Evolutionary conservation across 1,140 invertebrate genomes (phyloP).

Genomic region (Trichoplusia ni): DNA sequence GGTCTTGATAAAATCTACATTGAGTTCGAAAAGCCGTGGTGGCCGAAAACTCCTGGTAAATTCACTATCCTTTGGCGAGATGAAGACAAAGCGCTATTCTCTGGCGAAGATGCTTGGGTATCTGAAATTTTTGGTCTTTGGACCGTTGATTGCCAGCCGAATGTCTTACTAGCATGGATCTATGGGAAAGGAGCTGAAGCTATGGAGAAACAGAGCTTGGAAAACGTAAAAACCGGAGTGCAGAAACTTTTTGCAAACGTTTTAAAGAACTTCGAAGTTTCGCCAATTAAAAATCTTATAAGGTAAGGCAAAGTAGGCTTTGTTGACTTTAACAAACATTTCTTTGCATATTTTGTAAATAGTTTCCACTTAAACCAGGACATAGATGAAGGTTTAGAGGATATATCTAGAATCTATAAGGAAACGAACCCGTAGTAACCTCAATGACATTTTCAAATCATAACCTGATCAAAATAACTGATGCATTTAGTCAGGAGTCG

Average conservation of each 20-base stretch:
- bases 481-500: too few relatives aligned
- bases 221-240: conserved; percentile 74
- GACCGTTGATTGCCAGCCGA: conserved; percentile 84
- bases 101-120: conserved; percentile 76
- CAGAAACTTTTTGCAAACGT: conserved; percentile 68
- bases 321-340: too few relatives aligned
- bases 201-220: conserved; percentile 82
- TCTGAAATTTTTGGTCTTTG: conserved; percentile 86
- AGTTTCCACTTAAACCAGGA: too few relatives aligned
- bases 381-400: too few relatives aligned
- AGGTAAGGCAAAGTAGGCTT: too few relatives aligned
- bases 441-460: too few relatives aligned
- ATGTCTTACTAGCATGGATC: conserved; percentile 86
- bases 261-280: conserved; percentile 60
- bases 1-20: conserved; percentile 90
- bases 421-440: too few relatives aligned
- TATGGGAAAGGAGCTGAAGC: conserved; percentile 81
- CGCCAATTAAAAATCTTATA: conserved; percentile 55
- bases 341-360: too few relatives aligned
- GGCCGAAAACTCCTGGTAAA: conserved; percentile 78
- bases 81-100: conserved; percentile 76
- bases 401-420: too few relatives aligned
- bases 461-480: too few relatives aligned
- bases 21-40: conserved; percentile 85
- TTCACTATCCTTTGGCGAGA: conserved; percentile 83